Conservation (phyloP, 2,888 invertebrate species). For the Protodeltote pygarga region DNA sequence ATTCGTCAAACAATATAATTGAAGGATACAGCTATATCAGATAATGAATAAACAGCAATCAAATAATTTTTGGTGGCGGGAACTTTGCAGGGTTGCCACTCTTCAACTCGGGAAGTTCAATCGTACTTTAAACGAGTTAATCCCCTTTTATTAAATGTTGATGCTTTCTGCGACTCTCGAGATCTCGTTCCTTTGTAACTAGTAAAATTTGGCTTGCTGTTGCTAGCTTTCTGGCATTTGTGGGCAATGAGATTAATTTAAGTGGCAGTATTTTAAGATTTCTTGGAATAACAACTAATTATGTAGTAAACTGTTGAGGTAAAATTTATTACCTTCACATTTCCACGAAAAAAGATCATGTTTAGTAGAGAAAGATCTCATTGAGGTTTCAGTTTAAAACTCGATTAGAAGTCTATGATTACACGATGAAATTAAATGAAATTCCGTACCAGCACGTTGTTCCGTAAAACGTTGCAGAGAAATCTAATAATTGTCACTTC, state of each 20-base stretch:
- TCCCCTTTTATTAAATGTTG: slow-evolving; percentile 83
- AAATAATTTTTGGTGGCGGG: slow-evolving; percentile 54
- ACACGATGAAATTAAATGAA: no score
- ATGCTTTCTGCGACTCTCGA: slow-evolving; percentile 68
- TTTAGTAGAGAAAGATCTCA: no score
- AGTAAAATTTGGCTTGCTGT: slow-evolving; percentile 34
- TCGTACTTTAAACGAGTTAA: slow-evolving; percentile 84
- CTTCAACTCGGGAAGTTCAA: slow-evolving; percentile 71
- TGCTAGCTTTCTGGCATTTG: slow-evolving; percentile 33
- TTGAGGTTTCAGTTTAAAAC: no score
- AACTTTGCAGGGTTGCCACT: slow-evolving; percentile 61
- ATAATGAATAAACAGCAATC: slow-evolving; percentile 64
- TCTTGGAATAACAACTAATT: no score
- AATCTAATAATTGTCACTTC: no score
- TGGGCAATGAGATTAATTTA: slow-evolving; percentile 16
- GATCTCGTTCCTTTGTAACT: slow-evolving; percentile 68
- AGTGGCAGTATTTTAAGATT: no score
- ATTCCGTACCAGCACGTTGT: no score
- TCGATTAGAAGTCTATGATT: no score
- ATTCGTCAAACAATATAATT: slow-evolving; percentile 39
- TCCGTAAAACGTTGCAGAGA: no score
- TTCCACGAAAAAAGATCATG: no score
- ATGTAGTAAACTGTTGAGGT: no score
- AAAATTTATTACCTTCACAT: no score
- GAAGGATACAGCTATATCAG: slow-evolving; percentile 40